Conservation (phyloP, 1,140 invertebrate species). For the Zaprionus inermis region DNA sequence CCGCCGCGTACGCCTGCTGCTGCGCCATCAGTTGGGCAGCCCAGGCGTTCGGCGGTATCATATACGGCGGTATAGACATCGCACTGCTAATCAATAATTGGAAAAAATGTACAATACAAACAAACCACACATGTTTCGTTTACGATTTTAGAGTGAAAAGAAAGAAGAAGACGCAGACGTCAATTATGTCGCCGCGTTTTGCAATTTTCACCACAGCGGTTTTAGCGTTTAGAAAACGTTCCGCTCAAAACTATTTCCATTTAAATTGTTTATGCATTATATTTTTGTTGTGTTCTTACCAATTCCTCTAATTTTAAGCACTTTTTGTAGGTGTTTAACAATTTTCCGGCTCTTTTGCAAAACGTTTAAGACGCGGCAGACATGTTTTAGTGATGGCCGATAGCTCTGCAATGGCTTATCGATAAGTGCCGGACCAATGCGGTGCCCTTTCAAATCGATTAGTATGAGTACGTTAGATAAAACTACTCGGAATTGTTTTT, state of each 20-base stretch:
- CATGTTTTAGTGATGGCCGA: constrained; percentile 56
- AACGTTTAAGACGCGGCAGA: constrained; percentile 76
- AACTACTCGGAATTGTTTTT: constrained; percentile 16
- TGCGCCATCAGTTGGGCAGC: constrained; percentile 93
- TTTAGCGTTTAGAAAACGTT: constrained; percentile 13
- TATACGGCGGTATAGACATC: constrained; percentile 90
- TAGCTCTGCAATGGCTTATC: constrained; percentile 13
- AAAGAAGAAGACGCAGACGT: constrained; percentile 47
- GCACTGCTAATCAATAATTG: constrained; percentile 44
- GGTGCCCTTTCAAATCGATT: constrained; percentile 1
- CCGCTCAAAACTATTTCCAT: neutral
- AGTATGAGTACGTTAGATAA: constrained; percentile 19
- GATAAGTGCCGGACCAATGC: constrained; percentile 8
- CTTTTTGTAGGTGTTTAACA: constrained; percentile 46
- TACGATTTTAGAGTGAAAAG: constrained; percentile 25
- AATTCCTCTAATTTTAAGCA: constrained; percentile 27
- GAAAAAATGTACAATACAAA: constrained; percentile 28
- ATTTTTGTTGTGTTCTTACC: constrained; percentile 32
- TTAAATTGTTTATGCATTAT: neutral
- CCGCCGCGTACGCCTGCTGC: constrained; percentile 88
- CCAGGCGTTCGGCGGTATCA: constrained; percentile 93
- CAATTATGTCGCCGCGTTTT: constrained; percentile 55
- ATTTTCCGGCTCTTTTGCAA: constrained; percentile 65
- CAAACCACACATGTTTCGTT: constrained; percentile 47
- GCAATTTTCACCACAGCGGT: constrained; percentile 47